Evolutionary conservation across 1,140 invertebrate genomes (phyloP).

Genomic region (Sycophaga agraensis): DNA sequence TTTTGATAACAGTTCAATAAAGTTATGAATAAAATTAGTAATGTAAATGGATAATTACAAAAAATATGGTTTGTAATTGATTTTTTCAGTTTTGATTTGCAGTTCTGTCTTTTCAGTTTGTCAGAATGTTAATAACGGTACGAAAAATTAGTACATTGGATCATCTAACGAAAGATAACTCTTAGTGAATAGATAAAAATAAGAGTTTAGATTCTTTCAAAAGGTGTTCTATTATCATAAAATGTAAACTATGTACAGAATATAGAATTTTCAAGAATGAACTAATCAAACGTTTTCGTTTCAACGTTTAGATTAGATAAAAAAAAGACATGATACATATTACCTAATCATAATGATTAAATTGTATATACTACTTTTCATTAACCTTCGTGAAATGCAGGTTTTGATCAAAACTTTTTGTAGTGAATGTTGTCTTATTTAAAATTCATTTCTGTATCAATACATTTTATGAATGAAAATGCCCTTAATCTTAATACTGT

Average conservation of each 20-base stretch:
- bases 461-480: not conserved
- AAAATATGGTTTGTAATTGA: too few relatives aligned
- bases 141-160: not conserved
- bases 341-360: constrained; percentile 4
- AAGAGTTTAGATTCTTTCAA: too few relatives aligned
- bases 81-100: not conserved
- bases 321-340: not conserved
- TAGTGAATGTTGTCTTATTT: not conserved
- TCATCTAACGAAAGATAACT: too few relatives aligned
- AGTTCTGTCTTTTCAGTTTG: not conserved
- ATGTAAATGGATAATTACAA: too few relatives aligned
- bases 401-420: not conserved
- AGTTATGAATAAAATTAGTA: too few relatives aligned
- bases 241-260: constrained; percentile 23
- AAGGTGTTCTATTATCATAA: constrained; percentile 18
- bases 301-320: not conserved
- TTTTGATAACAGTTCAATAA: too few relatives aligned
- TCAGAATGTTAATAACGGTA: not conserved
- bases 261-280: constrained; percentile 5
- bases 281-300: not conserved
- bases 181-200: too few relatives aligned
- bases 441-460: not conserved
- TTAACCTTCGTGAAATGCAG: not conserved
- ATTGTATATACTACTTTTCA: constrained; percentile 13
- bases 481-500: not conserved